These are phyloP conservation scores for Salarias fasciatus DNA, from an alignment of 2,797 vertebrate species.

Conservation along the genomic window DNA sequence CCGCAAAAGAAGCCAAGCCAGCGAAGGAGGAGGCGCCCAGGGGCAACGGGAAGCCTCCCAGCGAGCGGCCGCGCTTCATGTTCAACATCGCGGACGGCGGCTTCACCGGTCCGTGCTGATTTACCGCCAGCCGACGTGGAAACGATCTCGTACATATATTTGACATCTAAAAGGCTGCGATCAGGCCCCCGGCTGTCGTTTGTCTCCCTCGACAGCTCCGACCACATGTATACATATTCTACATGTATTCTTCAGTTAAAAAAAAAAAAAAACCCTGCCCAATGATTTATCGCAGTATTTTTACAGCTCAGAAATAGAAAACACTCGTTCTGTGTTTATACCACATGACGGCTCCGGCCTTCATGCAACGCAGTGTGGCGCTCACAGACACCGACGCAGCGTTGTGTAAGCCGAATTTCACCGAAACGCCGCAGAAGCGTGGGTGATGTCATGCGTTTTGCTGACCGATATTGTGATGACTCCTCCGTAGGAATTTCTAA, in stretches of 20 bases:
- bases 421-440: slow-evolving; percentile 4
- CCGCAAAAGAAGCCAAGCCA: slow-evolving; percentile 76
- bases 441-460: not conserved
- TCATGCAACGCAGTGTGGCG: too few species aligned
- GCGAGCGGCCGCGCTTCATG: slow-evolving; percentile 93
- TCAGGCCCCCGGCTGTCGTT: not conserved
- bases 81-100: slow-evolving; percentile 97
- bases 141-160: too few species aligned
- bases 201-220: not conserved
- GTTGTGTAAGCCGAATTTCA: not conserved
- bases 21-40: slow-evolving; percentile 81
- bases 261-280: too few species aligned
- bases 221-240: not conserved
- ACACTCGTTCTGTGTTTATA: too few species aligned
- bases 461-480: not conserved
- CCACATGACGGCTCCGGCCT: too few species aligned
- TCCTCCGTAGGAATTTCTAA: not conserved
- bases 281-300: too few species aligned
- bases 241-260: too few species aligned
- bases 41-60: slow-evolving; percentile 80
- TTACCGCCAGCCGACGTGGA: not conserved
- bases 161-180: not conserved
- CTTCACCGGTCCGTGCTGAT: slow-evolving; percentile 87
- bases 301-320: too few species aligned
- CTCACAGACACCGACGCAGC: too few species aligned